Conservation (phyloP, 1,140 invertebrate genomes). For the Macrosteles quadrilineatus region DNA sequence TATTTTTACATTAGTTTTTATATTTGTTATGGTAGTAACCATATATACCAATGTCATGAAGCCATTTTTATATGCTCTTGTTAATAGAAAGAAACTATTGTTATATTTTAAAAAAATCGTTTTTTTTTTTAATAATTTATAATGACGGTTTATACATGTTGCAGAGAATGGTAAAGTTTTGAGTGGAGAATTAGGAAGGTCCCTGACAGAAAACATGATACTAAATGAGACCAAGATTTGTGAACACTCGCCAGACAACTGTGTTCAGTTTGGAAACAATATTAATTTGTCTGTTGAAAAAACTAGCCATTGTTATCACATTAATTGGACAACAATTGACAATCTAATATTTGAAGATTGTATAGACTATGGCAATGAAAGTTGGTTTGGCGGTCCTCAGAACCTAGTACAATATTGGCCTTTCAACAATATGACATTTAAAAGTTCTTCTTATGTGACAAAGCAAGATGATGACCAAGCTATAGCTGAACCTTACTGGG, state of each 20-base stretch:
- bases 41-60: too few relatives aligned
- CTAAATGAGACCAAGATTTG: too few relatives aligned
- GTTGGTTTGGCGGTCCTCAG: constrained; percentile 36
- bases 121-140: too few relatives aligned
- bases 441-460: constrained; percentile 5
- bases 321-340: constrained; percentile 6
- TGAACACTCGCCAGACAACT: neutral
- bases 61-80: too few relatives aligned
- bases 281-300: too few relatives aligned
- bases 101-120: too few relatives aligned
- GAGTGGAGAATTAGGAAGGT: neutral
- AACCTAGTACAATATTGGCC: constrained; percentile 29
- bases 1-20: too few relatives aligned
- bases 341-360: constrained; percentile 19
- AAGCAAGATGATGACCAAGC: constrained; percentile 8
- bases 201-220: neutral
- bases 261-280: neutral
- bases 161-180: constrained; percentile 12
- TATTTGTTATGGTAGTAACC: too few relatives aligned
- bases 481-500: constrained; percentile 40
- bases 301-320: constrained; percentile 36
- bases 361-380: neutral
- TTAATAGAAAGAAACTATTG: too few relatives aligned
- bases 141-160: too few relatives aligned
- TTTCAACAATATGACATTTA: constrained; percentile 23